Percentiles rank a stretch among this genome's conserved stretches.
These are phyloP conservation scores for Drosophila watanabei DNA, from an alignment of 1,140 invertebrate genomes.

Conservation along the genomic window DNA sequence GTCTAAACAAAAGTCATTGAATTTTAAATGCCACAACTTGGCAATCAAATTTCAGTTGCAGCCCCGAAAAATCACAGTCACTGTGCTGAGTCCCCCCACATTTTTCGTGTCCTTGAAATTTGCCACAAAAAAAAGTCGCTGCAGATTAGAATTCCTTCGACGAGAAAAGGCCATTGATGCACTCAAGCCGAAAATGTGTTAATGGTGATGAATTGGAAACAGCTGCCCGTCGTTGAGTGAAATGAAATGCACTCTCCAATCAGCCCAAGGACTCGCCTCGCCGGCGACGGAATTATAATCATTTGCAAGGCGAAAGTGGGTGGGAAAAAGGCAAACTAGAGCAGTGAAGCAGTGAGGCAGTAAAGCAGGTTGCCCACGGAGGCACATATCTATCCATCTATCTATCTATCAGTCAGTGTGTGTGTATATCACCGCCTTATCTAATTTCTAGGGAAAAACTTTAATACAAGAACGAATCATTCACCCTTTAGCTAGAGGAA, in stretches of 20 bases:
- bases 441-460: constrained; percentile 22
- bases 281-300: constrained; percentile 22
- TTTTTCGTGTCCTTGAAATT: constrained; percentile 59
- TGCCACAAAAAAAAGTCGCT: constrained; percentile 9
- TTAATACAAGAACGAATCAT: constrained; percentile 11
- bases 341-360: constrained; percentile 9
- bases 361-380: constrained; percentile 24
- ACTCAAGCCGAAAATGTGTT: constrained; percentile 80
- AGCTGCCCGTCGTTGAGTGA: constrained; percentile 56
- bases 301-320: constrained; percentile 27
- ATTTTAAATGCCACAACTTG: constrained; percentile 52
- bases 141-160: constrained; percentile 44
- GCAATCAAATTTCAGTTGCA: constrained; percentile 49
- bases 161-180: constrained; percentile 56
- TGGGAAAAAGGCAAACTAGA: neutral
- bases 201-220: constrained; percentile 77
- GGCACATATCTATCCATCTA: neutral
- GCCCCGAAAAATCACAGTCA: neutral
- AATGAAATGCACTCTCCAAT: constrained; percentile 64
- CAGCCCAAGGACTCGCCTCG: constrained; percentile 62
- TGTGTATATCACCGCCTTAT: constrained; percentile 12
- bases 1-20: constrained; percentile 18
- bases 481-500: constrained; percentile 17
- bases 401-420: neutral
- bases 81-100: constrained; percentile 21